These are phyloP conservation scores for Mamestra configurata DNA, from an alignment of 1,140 invertebrate species.

Conservation along the genomic window DNA sequence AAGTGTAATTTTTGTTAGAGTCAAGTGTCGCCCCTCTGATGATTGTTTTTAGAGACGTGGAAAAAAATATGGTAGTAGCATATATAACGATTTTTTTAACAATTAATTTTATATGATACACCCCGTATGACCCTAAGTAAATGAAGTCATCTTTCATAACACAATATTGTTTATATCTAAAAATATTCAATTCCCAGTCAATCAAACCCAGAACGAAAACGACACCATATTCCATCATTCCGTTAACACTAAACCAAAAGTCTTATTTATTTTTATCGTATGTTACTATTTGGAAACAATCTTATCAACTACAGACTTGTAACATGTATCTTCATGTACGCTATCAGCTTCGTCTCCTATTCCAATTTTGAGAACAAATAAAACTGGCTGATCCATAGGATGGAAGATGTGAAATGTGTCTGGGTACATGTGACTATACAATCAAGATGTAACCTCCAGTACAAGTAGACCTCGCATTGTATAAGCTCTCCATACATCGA, in stretches of 20 bases:
- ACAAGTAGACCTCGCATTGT: no score
- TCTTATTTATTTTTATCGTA: constrained; percentile 40
- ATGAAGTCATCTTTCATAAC: no score
- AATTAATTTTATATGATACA: no score
- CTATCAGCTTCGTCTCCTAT: constrained; percentile 45
- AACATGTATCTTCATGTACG: constrained; percentile 12
- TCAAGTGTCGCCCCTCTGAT: no score
- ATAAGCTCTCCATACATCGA: no score
- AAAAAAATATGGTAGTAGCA: no score
- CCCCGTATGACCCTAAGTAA: no score
- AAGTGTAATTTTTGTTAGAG: no score
- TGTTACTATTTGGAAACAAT: constrained; percentile 19
- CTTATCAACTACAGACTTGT: constrained; percentile 40
- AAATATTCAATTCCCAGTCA: constrained; percentile 3
- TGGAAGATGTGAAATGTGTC: constrained; percentile 50
- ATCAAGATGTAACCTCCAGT: neutral
- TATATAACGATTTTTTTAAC: no score
- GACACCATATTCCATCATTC: neutral
- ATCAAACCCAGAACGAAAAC: neutral
- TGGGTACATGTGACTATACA: neutral
- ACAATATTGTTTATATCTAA: neutral
- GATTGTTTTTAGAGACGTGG: no score
- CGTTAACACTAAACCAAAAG: constrained; percentile 8
- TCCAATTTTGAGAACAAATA: constrained; percentile 59
- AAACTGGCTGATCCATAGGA: constrained; percentile 48